These are phyloP conservation scores for Isurus oxyrinchus DNA, from an alignment of 2,113 vertebrate genomes.

Conservation along the genomic window DNA sequence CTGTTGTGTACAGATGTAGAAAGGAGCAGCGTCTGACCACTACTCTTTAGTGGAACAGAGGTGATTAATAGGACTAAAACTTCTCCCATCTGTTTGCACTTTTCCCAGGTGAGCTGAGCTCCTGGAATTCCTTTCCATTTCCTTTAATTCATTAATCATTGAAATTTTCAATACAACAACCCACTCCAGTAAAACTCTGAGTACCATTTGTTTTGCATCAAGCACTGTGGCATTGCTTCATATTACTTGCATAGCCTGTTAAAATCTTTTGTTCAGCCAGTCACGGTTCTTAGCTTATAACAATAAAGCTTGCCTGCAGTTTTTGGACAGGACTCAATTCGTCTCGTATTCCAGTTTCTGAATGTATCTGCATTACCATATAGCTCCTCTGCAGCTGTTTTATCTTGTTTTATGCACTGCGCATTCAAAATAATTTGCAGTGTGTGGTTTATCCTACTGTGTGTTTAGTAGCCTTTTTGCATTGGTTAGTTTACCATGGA, in stretches of 20 bases:
- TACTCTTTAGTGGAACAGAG: not conserved
- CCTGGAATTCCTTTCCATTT: conserved; percentile 36
- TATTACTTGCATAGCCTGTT: conserved; percentile 23
- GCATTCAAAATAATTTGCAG: not conserved
- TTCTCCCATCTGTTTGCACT: conserved; percentile 26
- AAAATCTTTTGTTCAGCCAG: conserved; percentile 27
- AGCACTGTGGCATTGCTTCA: not conserved
- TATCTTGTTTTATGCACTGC: not conserved
- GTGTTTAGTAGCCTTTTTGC: not conserved
- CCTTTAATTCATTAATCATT: conserved; percentile 36
- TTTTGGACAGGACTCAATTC: conserved; percentile 15
- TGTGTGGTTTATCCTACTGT: not conserved
- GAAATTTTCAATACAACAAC: conserved; percentile 27
- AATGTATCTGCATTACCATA: conserved; percentile 1
- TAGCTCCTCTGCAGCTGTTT: not conserved
- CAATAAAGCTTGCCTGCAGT: conserved; percentile 30
- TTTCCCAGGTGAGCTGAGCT: conserved; percentile 36
- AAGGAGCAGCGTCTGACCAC: not conserved
- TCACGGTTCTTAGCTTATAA: conserved; percentile 25
- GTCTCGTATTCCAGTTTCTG: conserved; percentile 13
- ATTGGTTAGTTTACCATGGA: not conserved
- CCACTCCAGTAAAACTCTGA: not conserved
- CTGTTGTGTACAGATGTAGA: not conserved
- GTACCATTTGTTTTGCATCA: conserved; percentile 31
- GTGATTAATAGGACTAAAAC: conserved; percentile 31